These are phyloP conservation scores for Netelia melanura DNA, from an alignment of 2,888 invertebrate genomes.

Conservation along the genomic window DNA sequence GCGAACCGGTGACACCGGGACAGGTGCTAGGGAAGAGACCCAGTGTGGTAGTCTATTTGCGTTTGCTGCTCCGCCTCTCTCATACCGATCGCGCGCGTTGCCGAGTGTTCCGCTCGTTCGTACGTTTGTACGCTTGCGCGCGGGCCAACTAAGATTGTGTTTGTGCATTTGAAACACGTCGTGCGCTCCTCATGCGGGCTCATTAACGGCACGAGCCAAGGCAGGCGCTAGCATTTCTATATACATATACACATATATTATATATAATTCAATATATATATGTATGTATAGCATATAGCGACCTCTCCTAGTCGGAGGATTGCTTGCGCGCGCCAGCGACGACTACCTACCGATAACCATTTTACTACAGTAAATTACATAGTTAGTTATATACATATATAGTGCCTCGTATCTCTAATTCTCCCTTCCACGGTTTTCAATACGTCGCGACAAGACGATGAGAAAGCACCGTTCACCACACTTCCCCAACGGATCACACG, in stretches of 20 bases:
- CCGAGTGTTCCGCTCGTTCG: constrained; percentile 31
- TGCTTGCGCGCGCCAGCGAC: constrained; percentile 52
- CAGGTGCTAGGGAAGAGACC: constrained; percentile 78
- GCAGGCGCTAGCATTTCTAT: constrained; percentile 73
- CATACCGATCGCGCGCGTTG: constrained; percentile 38
- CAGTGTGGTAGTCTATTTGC: constrained; percentile 80
- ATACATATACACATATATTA: constrained; percentile 27
- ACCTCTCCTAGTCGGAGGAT: constrained; percentile 35
- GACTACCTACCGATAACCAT: constrained; percentile 59
- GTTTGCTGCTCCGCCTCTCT: constrained; percentile 69
- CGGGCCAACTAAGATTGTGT: constrained; percentile 72
- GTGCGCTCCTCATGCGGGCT: constrained; percentile 77
- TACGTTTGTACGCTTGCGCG: constrained; percentile 31
- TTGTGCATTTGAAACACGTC: constrained; percentile 80
- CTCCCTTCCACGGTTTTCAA: constrained; percentile 21
- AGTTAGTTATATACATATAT: neutral
- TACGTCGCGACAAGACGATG: neutral
- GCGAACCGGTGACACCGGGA: constrained; percentile 74
- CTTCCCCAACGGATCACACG: constrained; percentile 21
- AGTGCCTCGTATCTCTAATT: constrained; percentile 27
- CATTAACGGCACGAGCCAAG: constrained; percentile 84
- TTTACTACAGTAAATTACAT: constrained; percentile 27
- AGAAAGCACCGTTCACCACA: constrained; percentile 32
- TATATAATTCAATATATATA: constrained; percentile 12
- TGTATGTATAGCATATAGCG: constrained; percentile 13